phyloP scores from a whole-genome alignment of 2,888 invertebrate genomes.

The Melolontha melolontha region DNA sequence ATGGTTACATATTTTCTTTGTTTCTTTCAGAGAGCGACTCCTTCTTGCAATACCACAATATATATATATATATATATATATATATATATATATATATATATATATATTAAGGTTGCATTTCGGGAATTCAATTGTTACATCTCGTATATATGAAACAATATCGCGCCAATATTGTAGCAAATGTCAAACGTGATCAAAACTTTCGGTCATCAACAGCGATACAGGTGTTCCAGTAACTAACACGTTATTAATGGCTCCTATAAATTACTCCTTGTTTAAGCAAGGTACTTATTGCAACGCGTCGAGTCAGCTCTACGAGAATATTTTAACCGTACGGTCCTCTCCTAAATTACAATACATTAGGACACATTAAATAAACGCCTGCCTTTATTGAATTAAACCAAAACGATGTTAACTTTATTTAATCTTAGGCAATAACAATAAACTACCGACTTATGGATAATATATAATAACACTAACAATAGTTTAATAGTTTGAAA shows the following conservation, averaged over 20 bases:
- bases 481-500: background rate
- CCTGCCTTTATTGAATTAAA: constrained; percentile 7
- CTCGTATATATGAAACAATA: too few relatives aligned
- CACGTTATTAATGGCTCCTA: constrained; percentile 13
- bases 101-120: too few relatives aligned
- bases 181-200: background rate
- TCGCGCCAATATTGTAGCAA: background rate
- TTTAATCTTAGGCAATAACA: background rate
- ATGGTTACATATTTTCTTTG: too few relatives aligned
- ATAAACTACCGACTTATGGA: background rate
- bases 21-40: too few relatives aligned
- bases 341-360: constrained; percentile 17
- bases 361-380: constrained; percentile 13
- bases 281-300: background rate
- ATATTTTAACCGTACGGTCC: background rate
- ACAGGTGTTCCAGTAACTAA: constrained; percentile 18
- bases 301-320: background rate
- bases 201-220: constrained; percentile 20
- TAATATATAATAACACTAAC: background rate
- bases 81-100: too few relatives aligned
- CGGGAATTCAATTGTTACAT: too few relatives aligned
- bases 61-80: too few relatives aligned
- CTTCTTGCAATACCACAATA: too few relatives aligned
- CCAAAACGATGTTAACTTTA: background rate
- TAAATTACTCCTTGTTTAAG: constrained; percentile 14